Evolutionary conservation across 2,113 vertebrate species (phyloP).

Genomic region (Mus pahari): DNA sequence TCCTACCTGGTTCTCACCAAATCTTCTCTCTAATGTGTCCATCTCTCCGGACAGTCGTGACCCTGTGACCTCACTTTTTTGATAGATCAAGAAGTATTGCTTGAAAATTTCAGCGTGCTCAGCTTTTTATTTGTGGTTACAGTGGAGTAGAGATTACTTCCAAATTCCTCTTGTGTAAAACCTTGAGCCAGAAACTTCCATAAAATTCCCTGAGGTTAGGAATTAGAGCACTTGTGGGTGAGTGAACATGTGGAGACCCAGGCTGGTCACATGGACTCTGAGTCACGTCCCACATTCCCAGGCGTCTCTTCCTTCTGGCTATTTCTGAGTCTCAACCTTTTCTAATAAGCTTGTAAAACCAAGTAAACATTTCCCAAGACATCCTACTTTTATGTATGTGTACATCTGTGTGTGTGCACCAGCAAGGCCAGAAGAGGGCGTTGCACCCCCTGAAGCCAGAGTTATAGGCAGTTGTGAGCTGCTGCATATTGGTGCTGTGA

Average conservation of each 20-base stretch:
- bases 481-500: background rate
- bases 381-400: background rate
- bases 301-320: background rate
- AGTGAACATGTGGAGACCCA: background rate
- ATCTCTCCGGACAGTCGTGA: background rate
- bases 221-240: background rate
- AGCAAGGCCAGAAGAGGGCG: background rate
- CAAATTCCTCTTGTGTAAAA: background rate
- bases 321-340: background rate
- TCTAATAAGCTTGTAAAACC: background rate
- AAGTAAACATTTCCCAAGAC: background rate
- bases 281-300: background rate
- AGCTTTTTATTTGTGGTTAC: background rate
- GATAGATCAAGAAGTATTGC: background rate
- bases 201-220: background rate
- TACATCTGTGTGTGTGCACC: background rate
- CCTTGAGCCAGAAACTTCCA: background rate
- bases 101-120: background rate
- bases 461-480: background rate
- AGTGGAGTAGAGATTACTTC: background rate
- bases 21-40: background rate
- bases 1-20: background rate
- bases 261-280: background rate
- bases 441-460: background rate
- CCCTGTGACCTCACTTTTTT: background rate